These are phyloP conservation scores for Cybosia mesomella DNA, from an alignment of 2,888 invertebrate genomes.

Conservation along the genomic window DNA sequence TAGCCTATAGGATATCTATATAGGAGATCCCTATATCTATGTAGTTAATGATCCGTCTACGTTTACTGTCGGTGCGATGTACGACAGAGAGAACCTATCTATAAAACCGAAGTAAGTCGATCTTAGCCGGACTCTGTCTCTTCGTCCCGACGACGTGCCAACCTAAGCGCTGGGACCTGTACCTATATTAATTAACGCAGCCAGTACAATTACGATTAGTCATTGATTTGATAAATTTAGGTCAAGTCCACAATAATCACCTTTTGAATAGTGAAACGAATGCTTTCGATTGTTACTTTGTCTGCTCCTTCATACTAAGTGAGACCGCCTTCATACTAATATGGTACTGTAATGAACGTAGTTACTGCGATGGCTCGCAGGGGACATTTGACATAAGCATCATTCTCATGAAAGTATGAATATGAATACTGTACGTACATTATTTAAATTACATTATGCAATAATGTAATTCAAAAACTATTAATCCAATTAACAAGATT, in stretches of 20 bases:
- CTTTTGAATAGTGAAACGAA: slow-evolving; percentile 13
- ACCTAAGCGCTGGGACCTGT: too few relatives aligned
- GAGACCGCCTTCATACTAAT: slow-evolving; percentile 5
- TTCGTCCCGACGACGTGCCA: too few relatives aligned
- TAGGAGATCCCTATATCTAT: too few relatives aligned
- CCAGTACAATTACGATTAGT: not conserved
- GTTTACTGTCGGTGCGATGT: too few relatives aligned
- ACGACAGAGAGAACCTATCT: too few relatives aligned
- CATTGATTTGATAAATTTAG: slow-evolving; percentile 22
- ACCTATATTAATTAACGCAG: not conserved
- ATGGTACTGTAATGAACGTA: not conserved
- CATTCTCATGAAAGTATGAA: not conserved
- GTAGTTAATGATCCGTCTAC: too few relatives aligned
- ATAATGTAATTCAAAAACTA: not conserved
- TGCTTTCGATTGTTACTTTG: slow-evolving; percentile 4
- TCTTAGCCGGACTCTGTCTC: too few relatives aligned
- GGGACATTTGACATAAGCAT: not conserved
- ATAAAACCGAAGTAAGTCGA: too few relatives aligned
- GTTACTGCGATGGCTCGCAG: not conserved
- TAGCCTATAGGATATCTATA: too few relatives aligned
- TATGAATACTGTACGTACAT: not conserved
- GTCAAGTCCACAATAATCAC: slow-evolving; percentile 16
- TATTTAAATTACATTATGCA: not conserved
- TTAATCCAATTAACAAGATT: too few relatives aligned
- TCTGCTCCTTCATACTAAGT: not conserved